Conservation (phyloP, 2,888 invertebrate species). For the Mythimna pallens region DNA sequence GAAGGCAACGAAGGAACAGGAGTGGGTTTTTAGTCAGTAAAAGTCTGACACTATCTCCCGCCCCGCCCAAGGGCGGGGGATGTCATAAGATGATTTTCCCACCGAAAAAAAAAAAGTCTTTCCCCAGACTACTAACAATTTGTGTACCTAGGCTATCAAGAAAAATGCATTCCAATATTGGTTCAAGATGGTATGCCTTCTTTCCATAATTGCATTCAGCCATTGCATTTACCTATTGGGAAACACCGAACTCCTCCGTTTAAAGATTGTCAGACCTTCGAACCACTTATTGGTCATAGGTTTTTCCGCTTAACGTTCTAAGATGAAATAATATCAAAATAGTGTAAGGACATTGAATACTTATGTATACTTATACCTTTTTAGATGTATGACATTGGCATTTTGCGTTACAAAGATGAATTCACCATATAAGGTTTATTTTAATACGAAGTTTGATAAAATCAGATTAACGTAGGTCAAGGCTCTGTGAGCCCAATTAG, state of each 20-base stretch:
- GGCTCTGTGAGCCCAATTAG: constrained; percentile 25
- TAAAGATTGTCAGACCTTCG: constrained; percentile 7
- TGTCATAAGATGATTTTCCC: no score
- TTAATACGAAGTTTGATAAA: constrained; percentile 30
- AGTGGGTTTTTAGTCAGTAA: no score
- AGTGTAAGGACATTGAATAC: not conserved
- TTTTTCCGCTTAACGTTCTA: not conserved
- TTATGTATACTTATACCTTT: not conserved
- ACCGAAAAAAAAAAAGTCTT: no score
- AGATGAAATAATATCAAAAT: not conserved
- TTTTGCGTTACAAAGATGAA: not conserved
- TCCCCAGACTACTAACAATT: no score
- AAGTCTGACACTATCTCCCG: no score
- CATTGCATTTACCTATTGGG: not conserved
- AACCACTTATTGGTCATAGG: not conserved
- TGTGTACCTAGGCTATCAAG: no score
- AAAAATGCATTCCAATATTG: not conserved
- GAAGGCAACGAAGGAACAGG: no score
- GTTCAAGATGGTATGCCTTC: not conserved
- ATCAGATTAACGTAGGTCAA: constrained; percentile 49
- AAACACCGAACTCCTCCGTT: not conserved
- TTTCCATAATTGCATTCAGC: not conserved
- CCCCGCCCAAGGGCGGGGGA: no score
- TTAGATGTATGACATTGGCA: constrained; percentile 16
- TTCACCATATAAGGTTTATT: constrained; percentile 10